Evolutionary conservation across 2,797 vertebrate genomes (phyloP), one percentile per base, ranked within the genome.

Genomic region (Paguma larvata): DNA sequence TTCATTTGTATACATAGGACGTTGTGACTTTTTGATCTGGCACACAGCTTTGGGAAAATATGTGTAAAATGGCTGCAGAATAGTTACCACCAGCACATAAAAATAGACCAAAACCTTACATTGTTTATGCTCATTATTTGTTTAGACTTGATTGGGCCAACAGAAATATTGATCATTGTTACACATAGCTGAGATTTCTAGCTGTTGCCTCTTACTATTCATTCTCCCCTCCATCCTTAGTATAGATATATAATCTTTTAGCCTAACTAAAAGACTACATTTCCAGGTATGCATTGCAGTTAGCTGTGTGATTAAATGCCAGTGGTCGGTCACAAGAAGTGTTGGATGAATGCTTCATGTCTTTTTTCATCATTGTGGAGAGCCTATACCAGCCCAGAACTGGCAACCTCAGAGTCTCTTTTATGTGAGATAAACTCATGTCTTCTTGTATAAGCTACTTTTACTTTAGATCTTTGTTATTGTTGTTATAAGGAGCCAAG

Each of bases 41-140:
- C 34, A 56, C 13, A 82, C 46, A 85, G 18, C 19, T 92, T 92
- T 94, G n/a, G 72, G 87, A 93, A 91, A 90, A 93, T 72, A 51
- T 34, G 34, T 63, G 4, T 75, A 89, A 92, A 86, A 94, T 73
- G 23, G 38, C 75, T 80, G 25, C 19, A 91, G 18, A 86, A 48
- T 63, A 86, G 75, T 94, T 89, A 88, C 11, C 23, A 83, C 19
- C 7, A 41, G 14, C 34, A 62, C 18, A 68, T 41, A 77, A 77
- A 96, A 93, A 59, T 6, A 51, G 32, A 88, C 38, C 6, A 78
- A 67, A 94, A 89, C 13, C 59, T 51, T 21, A 9, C 70, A 72
- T 56, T 70, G 19, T 88, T 77, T 48, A 11, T 82, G 4, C 8
- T 96, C 23, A 32, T 72, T 89, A 27, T 32, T 95, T 63, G 41